These are phyloP conservation scores for Embidobia sp. DNA, from an alignment of 2,888 invertebrate genomes.

Conservation along the genomic window DNA sequence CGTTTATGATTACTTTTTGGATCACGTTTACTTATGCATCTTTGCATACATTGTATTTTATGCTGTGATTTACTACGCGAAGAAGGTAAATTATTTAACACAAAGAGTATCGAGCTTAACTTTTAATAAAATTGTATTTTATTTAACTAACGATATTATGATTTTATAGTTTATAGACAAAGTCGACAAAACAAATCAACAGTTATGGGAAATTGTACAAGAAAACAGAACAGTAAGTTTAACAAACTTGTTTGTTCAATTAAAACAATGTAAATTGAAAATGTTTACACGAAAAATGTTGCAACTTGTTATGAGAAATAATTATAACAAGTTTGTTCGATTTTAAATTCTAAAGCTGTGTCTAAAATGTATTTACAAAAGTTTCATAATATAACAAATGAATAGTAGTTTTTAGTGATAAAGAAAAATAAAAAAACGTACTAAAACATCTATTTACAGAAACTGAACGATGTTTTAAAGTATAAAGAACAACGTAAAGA, in stretches of 20 bases:
- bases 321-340: no score
- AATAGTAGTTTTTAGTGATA: no score
- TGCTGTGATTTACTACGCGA: constrained; percentile 75
- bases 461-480: no score
- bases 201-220: constrained; percentile 70
- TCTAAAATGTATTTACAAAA: no score
- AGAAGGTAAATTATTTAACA: constrained; percentile 71
- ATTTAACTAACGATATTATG: not conserved
- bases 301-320: no score
- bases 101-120: not conserved
- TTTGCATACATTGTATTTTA: constrained; percentile 75
- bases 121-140: no score
- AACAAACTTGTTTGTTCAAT: not conserved
- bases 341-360: no score
- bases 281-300: no score
- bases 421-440: no score
- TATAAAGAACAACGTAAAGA: no score
- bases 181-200: constrained; percentile 73
- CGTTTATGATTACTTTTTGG: constrained; percentile 75
- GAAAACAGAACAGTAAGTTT: constrained; percentile 73
- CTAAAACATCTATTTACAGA: no score
- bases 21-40: constrained; percentile 75
- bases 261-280: constrained; percentile 22
- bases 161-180: constrained; percentile 72
- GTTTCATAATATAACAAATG: no score